These are phyloP conservation scores for Pseudomyrmex pallidus DNA, from an alignment of 1,140 invertebrate species.

Conservation along the genomic window DNA sequence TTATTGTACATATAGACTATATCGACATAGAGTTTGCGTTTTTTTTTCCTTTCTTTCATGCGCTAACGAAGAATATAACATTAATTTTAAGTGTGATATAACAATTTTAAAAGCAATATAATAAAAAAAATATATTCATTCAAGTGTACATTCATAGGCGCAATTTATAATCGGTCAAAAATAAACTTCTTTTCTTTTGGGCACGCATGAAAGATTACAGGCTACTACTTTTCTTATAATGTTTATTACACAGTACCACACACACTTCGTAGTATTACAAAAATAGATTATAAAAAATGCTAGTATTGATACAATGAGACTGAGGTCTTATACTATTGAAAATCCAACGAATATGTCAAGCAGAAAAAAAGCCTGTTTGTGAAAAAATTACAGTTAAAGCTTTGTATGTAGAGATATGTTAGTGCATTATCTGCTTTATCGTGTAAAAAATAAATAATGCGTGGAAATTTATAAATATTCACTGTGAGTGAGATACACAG, in stretches of 20 bases:
- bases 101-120: slow-evolving; percentile 2
- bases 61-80: slow-evolving; percentile 38
- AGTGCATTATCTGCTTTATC: slow-evolving; percentile 5
- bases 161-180: background rate
- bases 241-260: slow-evolving; percentile 45
- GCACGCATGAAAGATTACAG: slow-evolving; percentile 43
- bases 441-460: slow-evolving; percentile 41
- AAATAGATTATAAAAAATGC: slow-evolving; percentile 52
- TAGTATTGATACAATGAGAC: slow-evolving; percentile 26
- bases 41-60: slow-evolving; percentile 17
- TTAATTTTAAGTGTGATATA: background rate
- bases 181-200: slow-evolving; percentile 28
- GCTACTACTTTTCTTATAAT: slow-evolving; percentile 28
- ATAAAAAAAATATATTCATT: slow-evolving; percentile 4
- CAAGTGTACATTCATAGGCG: background rate
- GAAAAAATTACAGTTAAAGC: slow-evolving; percentile 26
- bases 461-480: slow-evolving; percentile 15
- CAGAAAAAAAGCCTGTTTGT: slow-evolving; percentile 13
- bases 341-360: slow-evolving; percentile 8
- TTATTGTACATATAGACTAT: background rate
- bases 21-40: background rate
- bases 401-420: slow-evolving; percentile 28
- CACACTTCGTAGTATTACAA: slow-evolving; percentile 38
- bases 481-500: background rate
- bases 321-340: slow-evolving; percentile 32